phyloP scores from a whole-genome alignment of 2,797 vertebrate genomes.

The Lycodopsis pacificus region DNA sequence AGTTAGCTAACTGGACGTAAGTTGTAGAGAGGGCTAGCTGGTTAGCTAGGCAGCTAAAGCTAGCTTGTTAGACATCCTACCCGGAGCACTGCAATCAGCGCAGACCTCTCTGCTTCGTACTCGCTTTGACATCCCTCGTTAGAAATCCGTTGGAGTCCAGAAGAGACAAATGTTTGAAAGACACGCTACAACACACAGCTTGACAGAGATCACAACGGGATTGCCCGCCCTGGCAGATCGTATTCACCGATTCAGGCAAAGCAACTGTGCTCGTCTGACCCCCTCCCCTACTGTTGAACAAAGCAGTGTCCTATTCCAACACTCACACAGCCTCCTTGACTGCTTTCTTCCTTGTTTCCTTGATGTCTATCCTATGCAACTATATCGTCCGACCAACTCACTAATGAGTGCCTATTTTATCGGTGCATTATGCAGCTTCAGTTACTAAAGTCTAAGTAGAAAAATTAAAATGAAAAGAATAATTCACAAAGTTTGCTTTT shows the following conservation, averaged over 20 bases:
- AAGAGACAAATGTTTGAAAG: slow-evolving; percentile 29
- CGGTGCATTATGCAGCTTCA: not conserved
- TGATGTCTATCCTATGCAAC: not conserved
- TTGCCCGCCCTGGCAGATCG: slow-evolving; percentile 24
- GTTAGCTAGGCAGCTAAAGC: slow-evolving; percentile 71
- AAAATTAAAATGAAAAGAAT: not conserved
- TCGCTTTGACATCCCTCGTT: slow-evolving; percentile 91
- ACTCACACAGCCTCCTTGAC: slow-evolving; percentile 42
- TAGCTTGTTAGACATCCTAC: slow-evolving; percentile 83
- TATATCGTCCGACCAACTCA: not conserved
- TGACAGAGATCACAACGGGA: slow-evolving; percentile 3
- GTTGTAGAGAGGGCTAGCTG: slow-evolving; percentile 52
- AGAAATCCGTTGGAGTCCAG: slow-evolving; percentile 49
- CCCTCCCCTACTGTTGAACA: slow-evolving; percentile 78
- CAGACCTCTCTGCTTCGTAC: slow-evolving; percentile 95
- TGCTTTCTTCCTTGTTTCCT: slow-evolving; percentile 47
- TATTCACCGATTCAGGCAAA: slow-evolving; percentile 29
- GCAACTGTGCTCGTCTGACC: slow-evolving; percentile 46
- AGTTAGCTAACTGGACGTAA: slow-evolving; percentile 31
- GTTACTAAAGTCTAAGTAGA: not conserved
- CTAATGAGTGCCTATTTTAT: not conserved
- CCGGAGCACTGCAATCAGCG: slow-evolving; percentile 95
- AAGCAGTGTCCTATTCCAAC: slow-evolving; percentile 71
- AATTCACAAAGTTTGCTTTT: not conserved
- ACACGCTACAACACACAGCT: not conserved